phyloP scores from a whole-genome alignment of 1,140 invertebrate species.

The Tribolium castaneum region DNA sequence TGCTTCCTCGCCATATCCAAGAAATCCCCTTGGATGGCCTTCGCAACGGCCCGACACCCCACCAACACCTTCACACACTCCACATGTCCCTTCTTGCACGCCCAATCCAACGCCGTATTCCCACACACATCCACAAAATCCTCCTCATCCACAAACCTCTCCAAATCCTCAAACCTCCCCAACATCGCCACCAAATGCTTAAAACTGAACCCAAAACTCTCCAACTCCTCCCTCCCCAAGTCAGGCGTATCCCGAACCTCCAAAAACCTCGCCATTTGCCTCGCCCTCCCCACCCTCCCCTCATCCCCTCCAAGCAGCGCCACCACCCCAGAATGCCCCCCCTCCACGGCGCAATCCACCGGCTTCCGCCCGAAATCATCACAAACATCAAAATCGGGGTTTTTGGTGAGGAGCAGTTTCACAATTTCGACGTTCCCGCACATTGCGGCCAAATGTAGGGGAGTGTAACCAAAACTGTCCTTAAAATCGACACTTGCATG shows the following conservation, averaged over 20 bases:
- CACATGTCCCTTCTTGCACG: background rate
- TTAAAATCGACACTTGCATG: background rate
- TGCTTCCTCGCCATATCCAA: background rate
- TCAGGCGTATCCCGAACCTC: background rate
- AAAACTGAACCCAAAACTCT: background rate
- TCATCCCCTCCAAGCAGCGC: background rate
- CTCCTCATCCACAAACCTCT: background rate
- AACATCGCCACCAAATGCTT: background rate
- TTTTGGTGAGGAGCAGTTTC: background rate
- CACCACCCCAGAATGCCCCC: background rate
- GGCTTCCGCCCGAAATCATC: background rate
- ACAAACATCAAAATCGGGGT: background rate
- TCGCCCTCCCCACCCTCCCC: background rate
- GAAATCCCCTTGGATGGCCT: constrained; percentile 4
- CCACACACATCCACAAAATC: background rate
- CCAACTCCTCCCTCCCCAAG: background rate
- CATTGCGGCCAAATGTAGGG: background rate
- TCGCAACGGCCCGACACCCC: background rate
- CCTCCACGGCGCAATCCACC: background rate
- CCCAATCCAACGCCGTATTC: background rate
- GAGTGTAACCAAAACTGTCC: background rate
- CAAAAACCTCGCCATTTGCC: background rate
- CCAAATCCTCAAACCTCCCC: background rate
- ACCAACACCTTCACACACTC: background rate
- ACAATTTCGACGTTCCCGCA: background rate